Conservation (phyloP, 2,888 invertebrate species). For the Dynastes grantii region DNA sequence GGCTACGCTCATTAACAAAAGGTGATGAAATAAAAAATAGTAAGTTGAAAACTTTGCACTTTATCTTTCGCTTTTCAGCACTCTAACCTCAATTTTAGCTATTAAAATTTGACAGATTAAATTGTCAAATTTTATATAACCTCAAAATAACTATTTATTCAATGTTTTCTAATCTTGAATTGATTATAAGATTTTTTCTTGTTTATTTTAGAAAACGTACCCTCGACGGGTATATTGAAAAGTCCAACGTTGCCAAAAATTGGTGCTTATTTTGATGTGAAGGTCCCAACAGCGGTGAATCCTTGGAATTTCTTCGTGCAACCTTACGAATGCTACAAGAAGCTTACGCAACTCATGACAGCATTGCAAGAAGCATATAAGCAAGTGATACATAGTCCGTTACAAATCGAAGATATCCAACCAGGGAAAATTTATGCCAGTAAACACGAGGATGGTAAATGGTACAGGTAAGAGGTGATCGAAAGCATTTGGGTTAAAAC, state of each 20-base stretch:
- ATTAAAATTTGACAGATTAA: background rate
- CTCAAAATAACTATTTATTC: too few relatives aligned
- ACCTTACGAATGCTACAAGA: slow-evolving; percentile 69
- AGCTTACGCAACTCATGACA: slow-evolving; percentile 78
- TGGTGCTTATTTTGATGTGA: slow-evolving; percentile 79
- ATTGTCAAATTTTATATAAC: too few relatives aligned
- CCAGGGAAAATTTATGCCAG: slow-evolving; percentile 81
- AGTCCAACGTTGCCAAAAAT: slow-evolving; percentile 70
- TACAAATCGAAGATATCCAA: slow-evolving; percentile 62
- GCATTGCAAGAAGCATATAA: slow-evolving; percentile 77
- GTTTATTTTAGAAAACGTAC: slow-evolving; percentile 60
- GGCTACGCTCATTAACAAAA: slow-evolving; percentile 57
- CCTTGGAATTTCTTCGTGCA: slow-evolving; percentile 82
- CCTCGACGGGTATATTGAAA: slow-evolving; percentile 66
- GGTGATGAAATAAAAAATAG: slow-evolving; percentile 55
- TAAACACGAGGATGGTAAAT: slow-evolving; percentile 78
- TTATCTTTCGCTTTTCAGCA: too few relatives aligned
- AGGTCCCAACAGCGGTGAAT: slow-evolving; percentile 83
- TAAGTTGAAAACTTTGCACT: slow-evolving; percentile 52
- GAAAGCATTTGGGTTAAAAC: background rate
- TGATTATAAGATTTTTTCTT: background rate
- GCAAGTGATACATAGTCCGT: slow-evolving; percentile 71
- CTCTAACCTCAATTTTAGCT: too few relatives aligned
- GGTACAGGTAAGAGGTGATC: slow-evolving; percentile 77
- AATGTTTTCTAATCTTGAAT: too few relatives aligned